Evolutionary conservation across 1,140 invertebrate genomes (phyloP).

Genomic region (Dinoponera quadriceps): DNA sequence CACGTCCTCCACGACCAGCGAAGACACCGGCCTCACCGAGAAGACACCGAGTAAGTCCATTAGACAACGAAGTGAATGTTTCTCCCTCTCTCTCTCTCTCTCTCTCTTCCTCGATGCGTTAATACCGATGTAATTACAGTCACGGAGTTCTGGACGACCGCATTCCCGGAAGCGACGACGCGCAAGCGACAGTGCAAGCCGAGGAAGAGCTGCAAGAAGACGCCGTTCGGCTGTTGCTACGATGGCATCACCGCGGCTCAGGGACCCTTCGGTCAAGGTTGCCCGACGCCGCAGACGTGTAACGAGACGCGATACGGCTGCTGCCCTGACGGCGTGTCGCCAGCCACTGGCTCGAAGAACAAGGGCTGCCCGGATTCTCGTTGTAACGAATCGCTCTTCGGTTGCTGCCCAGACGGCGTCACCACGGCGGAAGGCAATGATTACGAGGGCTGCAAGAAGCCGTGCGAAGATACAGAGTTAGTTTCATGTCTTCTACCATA

Average conservation of each 20-base stretch:
- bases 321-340: slow-evolving; percentile 95
- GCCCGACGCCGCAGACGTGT: slow-evolving; percentile 90
- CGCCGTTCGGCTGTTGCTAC: slow-evolving; percentile 95
- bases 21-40: slow-evolving; percentile 72
- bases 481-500: slow-evolving; percentile 57
- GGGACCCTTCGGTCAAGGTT: slow-evolving; percentile 95
- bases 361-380: slow-evolving; percentile 92
- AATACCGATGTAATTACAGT: slow-evolving; percentile 67
- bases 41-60: slow-evolving; percentile 73
- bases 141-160: slow-evolving; percentile 79
- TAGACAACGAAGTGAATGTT: background rate
- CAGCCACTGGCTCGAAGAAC: slow-evolving; percentile 90
- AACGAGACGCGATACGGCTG: slow-evolving; percentile 94
- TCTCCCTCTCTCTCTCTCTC: background rate
- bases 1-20: slow-evolving; percentile 71
- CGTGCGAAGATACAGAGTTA: slow-evolving; percentile 89
- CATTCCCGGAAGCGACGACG: slow-evolving; percentile 82
- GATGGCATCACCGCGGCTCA: slow-evolving; percentile 93
- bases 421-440: slow-evolving; percentile 93
- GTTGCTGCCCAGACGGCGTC: slow-evolving; percentile 94
- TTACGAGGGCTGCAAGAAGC: slow-evolving; percentile 92
- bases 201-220: slow-evolving; percentile 88
- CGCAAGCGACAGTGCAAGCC: slow-evolving; percentile 88
- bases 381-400: slow-evolving; percentile 92
- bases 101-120: background rate